Percentiles rank a stretch among this genome's conserved stretches.
Evolutionary conservation across 2,113 vertebrate species (phyloP).

Genomic region (Rhea americana): DNA sequence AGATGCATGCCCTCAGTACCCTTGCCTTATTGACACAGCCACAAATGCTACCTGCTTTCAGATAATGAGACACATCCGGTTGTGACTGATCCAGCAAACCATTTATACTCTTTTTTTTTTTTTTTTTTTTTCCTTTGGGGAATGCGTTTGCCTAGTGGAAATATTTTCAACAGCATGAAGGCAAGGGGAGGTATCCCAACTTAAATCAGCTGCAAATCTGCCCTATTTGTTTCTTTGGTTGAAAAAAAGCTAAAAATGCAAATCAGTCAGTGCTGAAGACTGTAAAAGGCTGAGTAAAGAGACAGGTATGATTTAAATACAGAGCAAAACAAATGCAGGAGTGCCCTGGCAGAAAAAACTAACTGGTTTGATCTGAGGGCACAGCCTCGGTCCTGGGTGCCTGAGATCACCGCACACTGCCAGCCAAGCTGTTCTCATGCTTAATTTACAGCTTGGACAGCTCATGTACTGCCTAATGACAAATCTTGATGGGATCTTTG

Average conservation of each 20-base stretch:
- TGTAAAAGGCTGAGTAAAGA: background rate
- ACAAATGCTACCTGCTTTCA: background rate
- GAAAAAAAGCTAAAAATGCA: background rate
- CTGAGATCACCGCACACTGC: background rate
- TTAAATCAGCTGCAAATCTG: background rate
- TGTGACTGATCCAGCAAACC: background rate
- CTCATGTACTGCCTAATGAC: background rate
- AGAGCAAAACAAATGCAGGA: background rate
- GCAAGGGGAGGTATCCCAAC: background rate
- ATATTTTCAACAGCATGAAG: background rate
- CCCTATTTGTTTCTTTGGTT: background rate
- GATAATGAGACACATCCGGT: background rate
- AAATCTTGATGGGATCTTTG: background rate
- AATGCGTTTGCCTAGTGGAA: background rate
- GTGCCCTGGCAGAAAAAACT: background rate
- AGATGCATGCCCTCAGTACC: rapidly evolving
- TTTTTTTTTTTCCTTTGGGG: background rate
- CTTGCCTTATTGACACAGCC: background rate
- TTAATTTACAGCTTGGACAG: conserved; percentile 20
- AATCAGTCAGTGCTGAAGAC: background rate
- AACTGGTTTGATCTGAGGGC: background rate
- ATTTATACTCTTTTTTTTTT: too few relatives aligned
- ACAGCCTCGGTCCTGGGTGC: background rate
- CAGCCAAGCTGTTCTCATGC: conserved; percentile 19
- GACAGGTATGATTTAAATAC: background rate